phyloP scores from a whole-genome alignment of 2,797 vertebrate species.

The Chloroceryle inda region DNA sequence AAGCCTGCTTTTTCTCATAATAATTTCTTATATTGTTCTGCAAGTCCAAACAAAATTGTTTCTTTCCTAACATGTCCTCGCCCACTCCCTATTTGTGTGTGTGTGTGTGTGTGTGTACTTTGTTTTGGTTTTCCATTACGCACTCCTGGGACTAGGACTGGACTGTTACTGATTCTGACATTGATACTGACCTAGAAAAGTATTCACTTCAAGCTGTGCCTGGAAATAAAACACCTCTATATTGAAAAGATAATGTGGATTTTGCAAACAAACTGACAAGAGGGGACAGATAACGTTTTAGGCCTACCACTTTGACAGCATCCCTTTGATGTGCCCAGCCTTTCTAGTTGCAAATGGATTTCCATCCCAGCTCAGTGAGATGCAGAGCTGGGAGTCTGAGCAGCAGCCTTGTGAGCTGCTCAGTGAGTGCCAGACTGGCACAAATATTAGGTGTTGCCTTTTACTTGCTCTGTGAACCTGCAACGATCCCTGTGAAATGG shows the following conservation, averaged over 20 bases:
- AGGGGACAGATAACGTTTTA: conserved; percentile 6
- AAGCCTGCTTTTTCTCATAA: neutral
- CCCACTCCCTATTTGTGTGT: neutral
- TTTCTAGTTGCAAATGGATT: neutral
- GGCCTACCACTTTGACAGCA: neutral
- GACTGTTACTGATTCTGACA: conserved; percentile 17
- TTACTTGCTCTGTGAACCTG: conserved; percentile 16
- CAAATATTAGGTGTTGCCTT: neutral
- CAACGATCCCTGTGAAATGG: conserved; percentile 33
- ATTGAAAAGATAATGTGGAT: conserved; percentile 7
- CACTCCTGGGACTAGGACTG: neutral
- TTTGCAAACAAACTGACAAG: conserved; percentile 7
- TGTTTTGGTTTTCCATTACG: neutral
- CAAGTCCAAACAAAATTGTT: neutral
- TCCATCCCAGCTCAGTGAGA: neutral
- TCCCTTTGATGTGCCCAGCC: neutral
- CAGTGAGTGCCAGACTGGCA: conserved; percentile 24
- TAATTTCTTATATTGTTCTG: neutral
- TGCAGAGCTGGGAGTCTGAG: neutral
- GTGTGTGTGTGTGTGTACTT: neutral
- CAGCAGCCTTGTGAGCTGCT: neutral
- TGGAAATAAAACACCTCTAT: conserved; percentile 22
- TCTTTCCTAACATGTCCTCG: neutral
- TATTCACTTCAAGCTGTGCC: neutral
- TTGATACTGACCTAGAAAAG: conserved; percentile 13